Percentiles rank a stretch among this genome's conserved stretches.
These are phyloP conservation scores for Acanthurus tractus DNA, from an alignment of 2,797 vertebrate genomes.

Conservation along the genomic window DNA sequence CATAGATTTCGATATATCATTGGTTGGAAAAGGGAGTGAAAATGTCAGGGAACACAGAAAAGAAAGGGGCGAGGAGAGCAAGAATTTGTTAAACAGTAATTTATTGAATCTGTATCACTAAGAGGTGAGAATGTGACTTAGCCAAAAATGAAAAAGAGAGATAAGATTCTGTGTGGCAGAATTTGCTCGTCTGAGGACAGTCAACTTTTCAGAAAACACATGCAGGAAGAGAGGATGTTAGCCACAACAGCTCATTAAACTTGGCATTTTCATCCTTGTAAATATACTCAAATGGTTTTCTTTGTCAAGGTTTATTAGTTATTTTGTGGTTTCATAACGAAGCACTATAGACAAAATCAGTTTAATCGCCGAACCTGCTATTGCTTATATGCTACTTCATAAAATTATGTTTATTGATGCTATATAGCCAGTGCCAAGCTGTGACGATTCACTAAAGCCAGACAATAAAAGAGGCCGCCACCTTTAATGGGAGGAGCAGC, in stretches of 20 bases:
- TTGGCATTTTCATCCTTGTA: constrained; percentile 50
- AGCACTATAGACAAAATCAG: constrained; percentile 47
- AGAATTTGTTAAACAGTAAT: constrained; percentile 79
- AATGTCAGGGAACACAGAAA: constrained; percentile 72
- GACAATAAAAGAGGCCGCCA: constrained; percentile 79
- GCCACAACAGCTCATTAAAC: constrained; percentile 49
- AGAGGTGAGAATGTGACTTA: constrained; percentile 52
- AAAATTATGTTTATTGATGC: constrained; percentile 80
- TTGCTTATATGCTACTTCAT: constrained; percentile 71
- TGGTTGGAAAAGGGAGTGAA: constrained; percentile 78
- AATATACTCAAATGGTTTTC: constrained; percentile 54
- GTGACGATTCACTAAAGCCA: constrained; percentile 76
- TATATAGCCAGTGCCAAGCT: constrained; percentile 73
- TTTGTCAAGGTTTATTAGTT: constrained; percentile 44
- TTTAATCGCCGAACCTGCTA: constrained; percentile 62
- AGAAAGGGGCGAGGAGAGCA: constrained; percentile 65
- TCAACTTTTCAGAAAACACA: constrained; percentile 35
- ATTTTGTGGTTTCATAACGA: constrained; percentile 51
- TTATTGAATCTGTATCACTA: constrained; percentile 70
- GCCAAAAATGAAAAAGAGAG: constrained; percentile 22
- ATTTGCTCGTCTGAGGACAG: constrained; percentile 20
- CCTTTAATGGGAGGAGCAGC: constrained; percentile 78
- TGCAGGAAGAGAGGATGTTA: constrained; percentile 24
- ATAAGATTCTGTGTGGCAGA: constrained; percentile 40
- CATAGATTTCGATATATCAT: constrained; percentile 89